Evolutionary conservation across 2,797 vertebrate genomes (phyloP), one percentile per base, ranked within the genome.

Genomic region (Pangasius larnaudii): DNA sequence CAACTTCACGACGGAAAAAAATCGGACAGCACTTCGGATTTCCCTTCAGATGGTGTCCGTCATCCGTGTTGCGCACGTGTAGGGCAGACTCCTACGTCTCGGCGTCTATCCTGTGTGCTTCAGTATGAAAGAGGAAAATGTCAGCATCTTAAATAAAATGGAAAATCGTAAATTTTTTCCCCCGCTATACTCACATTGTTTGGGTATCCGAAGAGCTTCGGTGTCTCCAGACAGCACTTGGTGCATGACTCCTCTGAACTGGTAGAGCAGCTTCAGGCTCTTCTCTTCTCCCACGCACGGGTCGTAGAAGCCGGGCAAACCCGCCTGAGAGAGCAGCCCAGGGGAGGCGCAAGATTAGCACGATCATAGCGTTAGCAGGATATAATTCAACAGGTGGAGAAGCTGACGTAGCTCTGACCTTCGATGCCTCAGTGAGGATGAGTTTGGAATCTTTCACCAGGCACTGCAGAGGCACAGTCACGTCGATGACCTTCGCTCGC

Each of bases 391-490:
- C 49, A 72, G 39, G n/a, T 58, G 36, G 24, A 39, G 65, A 58
- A 2, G 16, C 36, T 42, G 81, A 65, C 39, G 14, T 2, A 51
- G 53, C 67, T 49, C 86, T 88, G 36, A 99, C 99, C 97, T 99
- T 99, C 81, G 98, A 98, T 9, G 98, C 96, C 92, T 99, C 98
- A 0, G 98, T 99, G 79, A 99, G 98, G 93, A 99, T 97, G 92
- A 99, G 98, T 91, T 99, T 99, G 0, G 99, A 99, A 93, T 99
- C 98, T 92, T 98, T 99, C 90, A 99, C 97, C 93, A 99, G 95
- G 92, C 98, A 99, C 94, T 99, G 99, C 92, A 99, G 96, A 14
- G 98, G 98, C 83, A 99, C 97, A 0, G 98, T 99, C 93, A 99
- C 98, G 0, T 99, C 99, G 0, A 99, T 98, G 88, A 99, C 98